phyloP scores from a whole-genome alignment of 2,797 vertebrate species.

The Lithobates sylvaticus region DNA sequence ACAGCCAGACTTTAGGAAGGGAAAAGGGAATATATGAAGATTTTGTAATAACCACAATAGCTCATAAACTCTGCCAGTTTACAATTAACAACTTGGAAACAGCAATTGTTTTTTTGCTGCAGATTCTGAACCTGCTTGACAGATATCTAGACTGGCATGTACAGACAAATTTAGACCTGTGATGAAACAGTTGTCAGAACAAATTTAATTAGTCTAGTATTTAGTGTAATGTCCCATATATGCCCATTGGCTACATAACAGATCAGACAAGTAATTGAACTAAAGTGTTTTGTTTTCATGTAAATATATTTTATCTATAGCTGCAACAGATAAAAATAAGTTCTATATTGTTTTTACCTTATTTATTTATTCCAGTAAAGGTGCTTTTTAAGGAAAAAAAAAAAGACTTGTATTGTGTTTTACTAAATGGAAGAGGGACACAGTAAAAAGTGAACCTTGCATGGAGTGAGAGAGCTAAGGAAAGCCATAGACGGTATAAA shows the following conservation, averaged over 20 bases:
- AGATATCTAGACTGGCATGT: conserved; percentile 3
- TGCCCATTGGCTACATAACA: not conserved
- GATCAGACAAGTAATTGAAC: not conserved
- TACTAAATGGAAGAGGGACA: too few relatives aligned
- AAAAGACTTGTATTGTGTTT: too few relatives aligned
- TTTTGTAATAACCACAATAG: not conserved
- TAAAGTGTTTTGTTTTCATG: not conserved
- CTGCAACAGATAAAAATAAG: not conserved
- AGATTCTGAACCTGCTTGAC: not conserved
- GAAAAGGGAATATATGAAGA: not conserved
- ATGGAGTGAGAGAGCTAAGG: too few relatives aligned
- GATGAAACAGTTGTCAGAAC: not conserved
- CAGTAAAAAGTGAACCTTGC: too few relatives aligned
- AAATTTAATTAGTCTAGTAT: conserved; percentile 1
- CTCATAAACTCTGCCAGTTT: not conserved
- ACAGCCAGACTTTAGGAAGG: not conserved
- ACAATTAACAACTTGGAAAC: not conserved
- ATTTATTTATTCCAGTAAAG: too few relatives aligned
- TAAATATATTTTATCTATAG: not conserved
- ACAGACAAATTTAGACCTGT: not conserved
- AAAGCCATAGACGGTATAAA: too few relatives aligned
- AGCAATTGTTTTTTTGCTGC: not conserved
- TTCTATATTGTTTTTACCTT: too few relatives aligned
- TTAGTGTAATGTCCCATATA: not conserved
- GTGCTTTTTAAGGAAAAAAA: too few relatives aligned